A percentile compares a stretch with the other conserved stretches of the same genome.
phyloP scores from a whole-genome alignment of 2,888 invertebrate genomes.

The Seira ritae region DNA sequence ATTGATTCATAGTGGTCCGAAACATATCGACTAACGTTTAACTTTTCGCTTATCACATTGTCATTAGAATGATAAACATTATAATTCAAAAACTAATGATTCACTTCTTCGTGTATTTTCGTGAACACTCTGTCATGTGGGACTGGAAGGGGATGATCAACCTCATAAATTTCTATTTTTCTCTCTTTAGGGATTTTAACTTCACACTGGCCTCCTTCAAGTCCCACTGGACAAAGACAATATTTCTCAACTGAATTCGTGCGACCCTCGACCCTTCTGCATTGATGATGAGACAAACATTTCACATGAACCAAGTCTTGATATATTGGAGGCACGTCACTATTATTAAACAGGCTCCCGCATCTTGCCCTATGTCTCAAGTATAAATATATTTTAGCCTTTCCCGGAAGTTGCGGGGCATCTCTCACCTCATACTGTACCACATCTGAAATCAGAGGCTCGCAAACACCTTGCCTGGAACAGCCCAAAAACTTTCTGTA shows the following conservation, averaged over 20 bases:
- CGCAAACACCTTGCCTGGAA: neutral
- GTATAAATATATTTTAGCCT: neutral
- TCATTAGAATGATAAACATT: neutral
- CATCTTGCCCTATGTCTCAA: conserved; percentile 16
- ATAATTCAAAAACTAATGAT: neutral
- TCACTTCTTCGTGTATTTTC: neutral
- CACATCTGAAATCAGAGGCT: conserved; percentile 31
- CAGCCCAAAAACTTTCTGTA: conserved; percentile 33
- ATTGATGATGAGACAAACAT: conserved; percentile 15
- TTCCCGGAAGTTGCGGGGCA: neutral
- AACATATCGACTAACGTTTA: no score
- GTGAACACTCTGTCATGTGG: neutral
- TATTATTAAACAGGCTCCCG: no score
- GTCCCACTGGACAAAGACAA: conserved; percentile 25
- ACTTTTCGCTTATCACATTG: no score
- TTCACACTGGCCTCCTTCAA: neutral
- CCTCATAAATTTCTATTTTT: neutral
- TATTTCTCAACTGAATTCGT: neutral
- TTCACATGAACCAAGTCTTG: conserved; percentile 22
- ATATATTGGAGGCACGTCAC: conserved; percentile 7
- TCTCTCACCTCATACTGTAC: neutral
- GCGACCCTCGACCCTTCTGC: neutral
- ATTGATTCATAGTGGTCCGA: no score
- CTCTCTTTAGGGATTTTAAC: neutral
- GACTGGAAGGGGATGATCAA: neutral